phyloP scores from a whole-genome alignment of 2,113 vertebrate genomes.

The Eretmochelys imbricata region DNA sequence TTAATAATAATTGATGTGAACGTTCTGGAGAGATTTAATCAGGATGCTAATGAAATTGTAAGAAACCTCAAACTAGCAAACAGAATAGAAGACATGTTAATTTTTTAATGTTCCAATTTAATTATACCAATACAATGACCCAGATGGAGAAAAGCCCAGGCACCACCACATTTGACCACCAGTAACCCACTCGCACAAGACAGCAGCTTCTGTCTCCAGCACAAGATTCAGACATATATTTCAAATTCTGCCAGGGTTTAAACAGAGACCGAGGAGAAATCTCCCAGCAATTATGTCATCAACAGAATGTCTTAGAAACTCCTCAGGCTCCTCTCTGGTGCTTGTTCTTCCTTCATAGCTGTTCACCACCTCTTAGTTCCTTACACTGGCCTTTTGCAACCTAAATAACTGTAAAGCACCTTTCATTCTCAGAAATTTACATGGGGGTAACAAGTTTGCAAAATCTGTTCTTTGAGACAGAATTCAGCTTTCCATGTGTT shows the following conservation, averaged over 20 bases:
- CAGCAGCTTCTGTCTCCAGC: neutral
- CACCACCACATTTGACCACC: neutral
- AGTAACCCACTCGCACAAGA: neutral
- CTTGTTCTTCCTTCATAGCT: neutral
- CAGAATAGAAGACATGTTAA: neutral
- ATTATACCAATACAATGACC: neutral
- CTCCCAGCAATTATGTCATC: neutral
- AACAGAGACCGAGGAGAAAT: neutral
- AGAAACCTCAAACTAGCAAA: neutral
- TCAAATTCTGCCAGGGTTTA: neutral
- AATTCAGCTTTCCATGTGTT: neutral
- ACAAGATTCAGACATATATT: rapidly evolving
- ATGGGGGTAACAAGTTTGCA: neutral
- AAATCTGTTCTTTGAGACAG: neutral
- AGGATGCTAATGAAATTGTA: neutral
- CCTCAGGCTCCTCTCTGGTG: neutral
- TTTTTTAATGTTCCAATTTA: neutral
- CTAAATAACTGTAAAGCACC: neutral
- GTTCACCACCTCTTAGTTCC: neutral
- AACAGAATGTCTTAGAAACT: neutral
- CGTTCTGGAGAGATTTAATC: neutral
- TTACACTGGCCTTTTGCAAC: neutral
- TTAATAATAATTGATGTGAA: neutral
- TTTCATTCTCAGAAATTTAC: neutral
- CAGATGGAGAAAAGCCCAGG: neutral